A percentile compares a stretch with the other conserved stretches of the same genome.
Evolutionary conservation across 2,797 vertebrate species (phyloP).

Genomic region (Falco naumanni): DNA sequence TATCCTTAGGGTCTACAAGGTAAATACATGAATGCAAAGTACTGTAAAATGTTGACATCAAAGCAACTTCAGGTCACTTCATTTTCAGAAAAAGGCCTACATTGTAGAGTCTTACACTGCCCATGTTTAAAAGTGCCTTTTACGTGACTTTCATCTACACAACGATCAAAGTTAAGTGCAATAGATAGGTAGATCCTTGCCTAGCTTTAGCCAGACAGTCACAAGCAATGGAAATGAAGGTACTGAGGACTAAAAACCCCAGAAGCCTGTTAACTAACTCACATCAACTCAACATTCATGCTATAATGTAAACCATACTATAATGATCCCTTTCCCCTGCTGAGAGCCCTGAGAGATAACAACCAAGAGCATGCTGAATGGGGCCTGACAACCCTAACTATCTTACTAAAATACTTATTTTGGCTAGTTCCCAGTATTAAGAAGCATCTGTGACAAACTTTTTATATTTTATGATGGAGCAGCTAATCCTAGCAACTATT

Average conservation of each 20-base stretch:
- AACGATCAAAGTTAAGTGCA: fast-evolving
- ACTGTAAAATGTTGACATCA: background rate
- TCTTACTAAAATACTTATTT: background rate
- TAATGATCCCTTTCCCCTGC: background rate
- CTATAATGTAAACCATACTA: background rate
- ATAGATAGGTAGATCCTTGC: background rate
- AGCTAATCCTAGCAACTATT: background rate
- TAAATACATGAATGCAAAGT: background rate
- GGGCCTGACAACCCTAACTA: background rate
- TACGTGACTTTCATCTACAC: background rate
- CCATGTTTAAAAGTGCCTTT: background rate
- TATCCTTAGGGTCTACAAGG: background rate
- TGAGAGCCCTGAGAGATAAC: background rate
- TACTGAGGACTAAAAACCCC: background rate
- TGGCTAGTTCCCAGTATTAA: background rate
- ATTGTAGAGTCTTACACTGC: background rate
- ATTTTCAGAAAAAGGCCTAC: background rate
- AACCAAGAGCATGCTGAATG: background rate
- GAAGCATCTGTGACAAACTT: background rate
- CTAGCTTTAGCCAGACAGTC: background rate
- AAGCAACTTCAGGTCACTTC: background rate
- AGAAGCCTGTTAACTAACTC: background rate
- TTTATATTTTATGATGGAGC: background rate
- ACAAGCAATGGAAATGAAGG: background rate
- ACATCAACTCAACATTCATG: background rate